Evolutionary conservation across 2,888 invertebrate species (phyloP), one percentile per base, ranked within the genome.

Genomic region (Abscondita cerata): DNA sequence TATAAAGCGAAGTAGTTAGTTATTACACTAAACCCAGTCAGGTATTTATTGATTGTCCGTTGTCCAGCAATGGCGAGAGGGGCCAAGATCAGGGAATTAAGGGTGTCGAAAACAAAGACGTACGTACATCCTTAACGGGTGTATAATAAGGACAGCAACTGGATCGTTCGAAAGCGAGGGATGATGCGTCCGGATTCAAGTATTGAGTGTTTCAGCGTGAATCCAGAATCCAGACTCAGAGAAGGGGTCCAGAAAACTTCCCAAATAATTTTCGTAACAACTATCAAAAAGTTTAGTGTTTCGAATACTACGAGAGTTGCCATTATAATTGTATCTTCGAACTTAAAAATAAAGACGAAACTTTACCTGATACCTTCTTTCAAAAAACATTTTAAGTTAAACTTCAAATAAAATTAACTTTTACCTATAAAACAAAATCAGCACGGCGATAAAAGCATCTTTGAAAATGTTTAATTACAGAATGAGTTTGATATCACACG

Each of bases 41-140:
- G 69, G 69, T 69, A 67, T 69, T 69, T 70, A 70, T 70, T 72
- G 74, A 74, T 74, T 74, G 73, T 71, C 70, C 73, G 70, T 68
- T 71, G 71, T 72, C 72, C 72, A 66, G 68, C 52, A 59, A 63
- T 57, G 67, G 62, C 61, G 57, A 59, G 59, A 61, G 70, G 66
- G 63, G 66, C 16, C 16, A 67, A 67, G 67, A 66, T 68, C 65
- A 65, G 67, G 57, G 66, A 61, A 67, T 60, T 67, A 68, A 66
- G 64, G 65, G 66, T 66, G 68, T 65, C 65, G 68, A 67, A 67
- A 69, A 70, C 65, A 68, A 67, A 67, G 67, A 65, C 65, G 60
- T 62, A 61, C 61, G 62, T 65, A 66, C 63, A 57, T 65, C 69
- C n/a, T 69, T 69, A 59, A 63, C 59, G 52, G 53, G 53, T 38